phyloP scores from a whole-genome alignment of 2,888 invertebrate genomes.

The Diploptera punctata region DNA sequence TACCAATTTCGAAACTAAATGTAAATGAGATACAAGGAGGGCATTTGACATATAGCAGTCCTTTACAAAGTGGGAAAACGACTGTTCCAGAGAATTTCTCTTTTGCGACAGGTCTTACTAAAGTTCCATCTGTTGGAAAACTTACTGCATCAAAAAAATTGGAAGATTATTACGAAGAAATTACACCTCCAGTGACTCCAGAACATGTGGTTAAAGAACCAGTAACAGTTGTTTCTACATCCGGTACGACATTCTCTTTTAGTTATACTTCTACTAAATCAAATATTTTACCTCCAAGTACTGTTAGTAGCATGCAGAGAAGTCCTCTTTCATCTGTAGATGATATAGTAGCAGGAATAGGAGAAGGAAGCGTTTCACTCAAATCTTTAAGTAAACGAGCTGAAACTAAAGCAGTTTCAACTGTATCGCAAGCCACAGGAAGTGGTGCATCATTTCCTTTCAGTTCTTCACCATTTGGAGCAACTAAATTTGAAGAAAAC shows the following conservation, averaged over 20 bases:
- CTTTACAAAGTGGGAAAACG: neutral
- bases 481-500: neutral
- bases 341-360: conserved; percentile 51
- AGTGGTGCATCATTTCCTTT: neutral
- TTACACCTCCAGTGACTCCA: conserved; percentile 29
- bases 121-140: neutral
- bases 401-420: neutral
- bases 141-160: neutral
- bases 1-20: neutral
- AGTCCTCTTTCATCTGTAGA: conserved; percentile 52
- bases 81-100: neutral
- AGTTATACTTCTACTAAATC: neutral
- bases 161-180: conserved; percentile 28
- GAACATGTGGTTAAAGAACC: neutral
- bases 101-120: neutral
- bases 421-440: neutral
- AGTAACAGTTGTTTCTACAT: neutral
- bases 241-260: neutral
- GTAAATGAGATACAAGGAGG: neutral
- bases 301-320: conserved; percentile 39
- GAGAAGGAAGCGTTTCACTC: neutral
- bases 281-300: neutral
- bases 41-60: neutral
- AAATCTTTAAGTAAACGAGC: neutral
- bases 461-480: neutral